Percentiles rank a stretch among this genome's conserved stretches.
Conservation (phyloP, 2,888 invertebrate species). For the Fragum whitleyi region DNA sequence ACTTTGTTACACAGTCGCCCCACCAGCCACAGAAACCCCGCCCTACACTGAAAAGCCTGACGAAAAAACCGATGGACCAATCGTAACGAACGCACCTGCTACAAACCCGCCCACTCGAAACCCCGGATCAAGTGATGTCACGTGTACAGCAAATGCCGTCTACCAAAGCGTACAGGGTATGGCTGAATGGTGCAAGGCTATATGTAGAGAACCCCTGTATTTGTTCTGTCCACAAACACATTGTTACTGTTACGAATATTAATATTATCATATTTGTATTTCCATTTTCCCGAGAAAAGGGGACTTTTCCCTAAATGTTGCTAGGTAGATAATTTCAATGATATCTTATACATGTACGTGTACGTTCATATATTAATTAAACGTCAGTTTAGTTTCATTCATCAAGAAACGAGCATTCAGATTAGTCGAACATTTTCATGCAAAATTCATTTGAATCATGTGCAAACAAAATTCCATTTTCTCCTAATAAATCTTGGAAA, state of each 20-base stretch:
- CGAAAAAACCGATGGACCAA: background rate
- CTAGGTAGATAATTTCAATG: too few relatives aligned
- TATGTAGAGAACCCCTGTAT: background rate
- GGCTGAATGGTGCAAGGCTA: background rate
- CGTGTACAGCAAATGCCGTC: background rate
- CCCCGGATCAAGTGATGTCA: background rate
- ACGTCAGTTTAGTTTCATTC: too few relatives aligned
- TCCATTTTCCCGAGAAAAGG: too few relatives aligned
- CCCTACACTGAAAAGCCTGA: background rate
- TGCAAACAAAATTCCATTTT: too few relatives aligned
- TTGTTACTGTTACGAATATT: background rate
- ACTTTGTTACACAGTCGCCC: background rate
- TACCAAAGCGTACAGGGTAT: background rate
- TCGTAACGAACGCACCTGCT: constrained; percentile 4
- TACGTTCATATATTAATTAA: too few relatives aligned
- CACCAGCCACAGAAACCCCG: background rate
- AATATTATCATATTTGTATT: too few relatives aligned
- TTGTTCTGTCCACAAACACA: background rate
- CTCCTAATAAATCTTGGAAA: too few relatives aligned
- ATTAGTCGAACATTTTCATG: too few relatives aligned
- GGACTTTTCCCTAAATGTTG: too few relatives aligned
- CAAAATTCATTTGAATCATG: too few relatives aligned
- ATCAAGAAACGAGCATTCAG: too few relatives aligned
- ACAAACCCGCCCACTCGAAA: background rate
- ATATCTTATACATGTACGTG: too few relatives aligned